phyloP scores from a whole-genome alignment of 2,888 invertebrate genomes.

The Tenodera sinensis region DNA sequence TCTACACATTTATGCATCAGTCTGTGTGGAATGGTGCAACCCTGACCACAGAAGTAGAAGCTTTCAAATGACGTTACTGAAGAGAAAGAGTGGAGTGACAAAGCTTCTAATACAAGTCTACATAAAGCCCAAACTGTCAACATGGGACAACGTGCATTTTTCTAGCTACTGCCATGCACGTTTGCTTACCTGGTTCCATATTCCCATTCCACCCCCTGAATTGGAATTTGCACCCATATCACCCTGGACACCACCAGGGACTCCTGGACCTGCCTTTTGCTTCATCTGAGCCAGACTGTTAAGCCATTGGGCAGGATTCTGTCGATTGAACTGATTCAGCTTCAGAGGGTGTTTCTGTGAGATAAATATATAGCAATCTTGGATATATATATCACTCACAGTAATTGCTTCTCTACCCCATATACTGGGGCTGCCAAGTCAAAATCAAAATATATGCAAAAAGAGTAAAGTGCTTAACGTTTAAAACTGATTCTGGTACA shows the following conservation, averaged over 20 bases:
- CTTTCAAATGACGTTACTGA: not conserved
- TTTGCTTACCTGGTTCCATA: slow-evolving; percentile 30
- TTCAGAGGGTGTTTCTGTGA: slow-evolving; percentile 86
- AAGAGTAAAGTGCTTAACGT: not conserved
- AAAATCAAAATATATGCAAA: not conserved
- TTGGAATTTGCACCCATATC: slow-evolving; percentile 34
- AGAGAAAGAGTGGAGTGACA: not conserved
- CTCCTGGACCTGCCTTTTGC: slow-evolving; percentile 55
- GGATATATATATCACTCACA: slow-evolving; percentile 6
- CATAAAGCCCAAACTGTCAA: not conserved
- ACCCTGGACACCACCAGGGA: slow-evolving; percentile 25
- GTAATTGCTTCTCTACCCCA: not conserved
- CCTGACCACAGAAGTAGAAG: no score
- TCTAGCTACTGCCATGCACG: slow-evolving; percentile 13
- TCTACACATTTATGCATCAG: no score
- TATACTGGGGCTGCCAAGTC: not conserved
- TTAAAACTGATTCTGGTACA: slow-evolving; percentile 31
- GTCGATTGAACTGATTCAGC: slow-evolving; percentile 80
- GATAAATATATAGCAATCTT: slow-evolving; percentile 36
- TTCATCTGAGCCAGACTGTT: slow-evolving; percentile 74
- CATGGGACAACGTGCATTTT: not conserved
- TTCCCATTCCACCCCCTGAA: slow-evolving; percentile 36
- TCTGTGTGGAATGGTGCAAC: no score
- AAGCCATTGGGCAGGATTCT: slow-evolving; percentile 77
- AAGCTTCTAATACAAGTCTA: not conserved